Evolutionary conservation across 2,888 invertebrate genomes (phyloP), one percentile per base, ranked within the genome.

Genomic region (Pyrgus malvae): DNA sequence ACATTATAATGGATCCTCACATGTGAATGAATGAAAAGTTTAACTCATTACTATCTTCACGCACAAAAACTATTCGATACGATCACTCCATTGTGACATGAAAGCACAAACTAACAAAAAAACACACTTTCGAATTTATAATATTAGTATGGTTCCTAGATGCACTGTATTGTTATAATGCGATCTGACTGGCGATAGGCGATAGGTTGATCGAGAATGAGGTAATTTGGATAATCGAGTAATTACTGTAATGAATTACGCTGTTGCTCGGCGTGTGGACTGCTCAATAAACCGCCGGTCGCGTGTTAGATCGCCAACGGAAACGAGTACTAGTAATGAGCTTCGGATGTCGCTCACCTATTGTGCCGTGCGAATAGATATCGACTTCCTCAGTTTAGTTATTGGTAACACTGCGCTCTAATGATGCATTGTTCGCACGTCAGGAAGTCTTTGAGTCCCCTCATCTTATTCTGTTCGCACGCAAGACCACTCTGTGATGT

Each of bases 301-400:
- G 82, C 78, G 72, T 79, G 80, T 85, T 45, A 78, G 85, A 88
- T 84, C 74, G 75, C 78, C 76, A 86, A 74, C 89, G 89, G 89
- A 90, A 89, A 87, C 75, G 82, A 79, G 80, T 72, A 71, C 73
- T 80, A 82, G 80, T 88, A 90, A 90, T 86, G 89, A 88, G 89
- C 85, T 88, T 89, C 89, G 89, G 89, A 90, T 89, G 85, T 88
- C 88, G 87, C 86, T 88, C 86, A 86, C 83, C 89, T 89, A 90
- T 90, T 90, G 89, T 90, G 84, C 82, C 72, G 65, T 76, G 84
- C 87, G 88, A 88, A 89, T 89, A 89, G 88, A 88, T 89, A 86
- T 87, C 74, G 86, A 88, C 89, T 89, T 90, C 89, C 89, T 89
- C 74, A 82, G 81, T 81, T 76, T 77, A 80, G 75, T 74, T 76